phyloP scores from a whole-genome alignment of 2,888 invertebrate genomes.

The Torymus tubicola region DNA sequence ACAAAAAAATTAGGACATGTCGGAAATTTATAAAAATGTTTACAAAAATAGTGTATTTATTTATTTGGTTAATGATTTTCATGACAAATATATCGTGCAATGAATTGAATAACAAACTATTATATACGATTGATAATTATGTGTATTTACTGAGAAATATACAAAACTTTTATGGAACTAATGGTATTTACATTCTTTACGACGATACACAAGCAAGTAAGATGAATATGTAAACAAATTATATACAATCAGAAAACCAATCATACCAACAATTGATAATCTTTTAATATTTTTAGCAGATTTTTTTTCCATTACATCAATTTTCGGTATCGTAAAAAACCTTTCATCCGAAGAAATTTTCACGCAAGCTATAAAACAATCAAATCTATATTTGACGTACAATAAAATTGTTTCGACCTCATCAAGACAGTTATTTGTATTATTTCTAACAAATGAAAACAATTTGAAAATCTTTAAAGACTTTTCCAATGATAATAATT shows the following conservation, averaged over 20 bases:
- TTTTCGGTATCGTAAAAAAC: background rate
- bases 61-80: no score
- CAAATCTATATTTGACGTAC: slow-evolving; percentile 3
- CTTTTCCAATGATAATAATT: background rate
- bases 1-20: no score
- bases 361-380: slow-evolving; percentile 5
- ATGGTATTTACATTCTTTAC: background rate
- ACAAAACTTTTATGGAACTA: background rate
- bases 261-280: background rate
- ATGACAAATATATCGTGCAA: no score
- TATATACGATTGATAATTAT: background rate
- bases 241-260: background rate
- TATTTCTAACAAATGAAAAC: background rate
- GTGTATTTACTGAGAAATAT: background rate
- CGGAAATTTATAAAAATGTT: no score
- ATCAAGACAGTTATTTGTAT: slow-evolving; percentile 2
- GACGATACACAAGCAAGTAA: slow-evolving; percentile 2
- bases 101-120: no score
- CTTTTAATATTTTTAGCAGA: background rate
- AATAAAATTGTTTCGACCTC: background rate
- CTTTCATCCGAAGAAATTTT: background rate
- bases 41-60: no score
- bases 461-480: background rate
- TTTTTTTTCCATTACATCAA: background rate
- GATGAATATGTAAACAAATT: background rate